Evolutionary conservation across 2,113 vertebrate species (phyloP).

Genomic region (Mobula hypostoma): DNA sequence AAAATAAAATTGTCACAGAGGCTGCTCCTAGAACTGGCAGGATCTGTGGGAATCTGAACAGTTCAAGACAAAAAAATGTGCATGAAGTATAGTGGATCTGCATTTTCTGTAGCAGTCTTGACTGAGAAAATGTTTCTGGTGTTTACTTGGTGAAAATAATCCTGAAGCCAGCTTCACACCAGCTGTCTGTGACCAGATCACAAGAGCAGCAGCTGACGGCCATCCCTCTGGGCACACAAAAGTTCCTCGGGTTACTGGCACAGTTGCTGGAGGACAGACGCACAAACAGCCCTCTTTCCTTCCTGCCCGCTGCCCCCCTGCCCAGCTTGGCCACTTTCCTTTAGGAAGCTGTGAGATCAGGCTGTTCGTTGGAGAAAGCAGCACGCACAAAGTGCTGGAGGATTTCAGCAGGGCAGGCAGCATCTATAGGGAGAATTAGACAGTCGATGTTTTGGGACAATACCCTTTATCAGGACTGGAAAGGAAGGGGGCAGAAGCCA

Average conservation of each 20-base stretch:
- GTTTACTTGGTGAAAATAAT: not conserved
- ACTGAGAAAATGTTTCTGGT: not conserved
- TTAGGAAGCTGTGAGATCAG: no score
- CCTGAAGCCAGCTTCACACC: not conserved
- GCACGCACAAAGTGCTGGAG: no score
- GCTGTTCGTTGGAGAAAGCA: no score
- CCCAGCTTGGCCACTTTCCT: no score
- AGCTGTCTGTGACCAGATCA: not conserved
- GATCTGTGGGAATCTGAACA: not conserved
- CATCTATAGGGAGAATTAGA: no score
- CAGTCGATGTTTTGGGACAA: no score
- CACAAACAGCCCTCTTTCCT: no score
- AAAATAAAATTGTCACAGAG: not conserved
- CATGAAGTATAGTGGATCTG: not conserved
- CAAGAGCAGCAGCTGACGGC: not conserved
- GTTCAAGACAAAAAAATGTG: not conserved
- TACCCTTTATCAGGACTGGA: no score
- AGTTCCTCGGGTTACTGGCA: not conserved
- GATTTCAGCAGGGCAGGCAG: no score
- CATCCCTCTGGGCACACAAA: not conserved
- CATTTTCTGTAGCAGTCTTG: not conserved
- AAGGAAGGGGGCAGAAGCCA: no score
- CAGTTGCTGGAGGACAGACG: not conserved
- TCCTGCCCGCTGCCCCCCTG: no score
- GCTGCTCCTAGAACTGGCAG: not conserved